Evolutionary conservation across 2,797 vertebrate genomes (phyloP).

Genomic region (Syncerus caffer): DNA sequence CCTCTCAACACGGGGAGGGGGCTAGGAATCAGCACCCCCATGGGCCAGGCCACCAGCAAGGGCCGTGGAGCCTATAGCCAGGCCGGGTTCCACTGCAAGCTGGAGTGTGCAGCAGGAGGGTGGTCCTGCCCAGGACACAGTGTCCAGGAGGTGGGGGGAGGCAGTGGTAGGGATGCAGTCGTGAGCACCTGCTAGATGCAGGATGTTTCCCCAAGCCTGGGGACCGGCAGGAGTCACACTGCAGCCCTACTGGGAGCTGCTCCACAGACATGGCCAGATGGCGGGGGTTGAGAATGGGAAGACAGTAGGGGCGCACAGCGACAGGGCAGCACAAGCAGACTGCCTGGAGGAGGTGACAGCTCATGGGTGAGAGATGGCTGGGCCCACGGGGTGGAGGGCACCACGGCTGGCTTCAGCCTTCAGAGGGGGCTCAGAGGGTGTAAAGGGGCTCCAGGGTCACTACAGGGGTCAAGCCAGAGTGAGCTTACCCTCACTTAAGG

Average conservation of each 20-base stretch:
- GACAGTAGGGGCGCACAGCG: too few relatives aligned
- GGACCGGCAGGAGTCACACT: background rate
- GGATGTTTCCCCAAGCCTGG: background rate
- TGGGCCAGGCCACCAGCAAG: background rate
- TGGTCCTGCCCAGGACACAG: background rate
- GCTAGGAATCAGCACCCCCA: background rate
- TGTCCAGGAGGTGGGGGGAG: background rate
- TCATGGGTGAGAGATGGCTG: background rate
- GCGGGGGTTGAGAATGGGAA: background rate
- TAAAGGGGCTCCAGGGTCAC: background rate
- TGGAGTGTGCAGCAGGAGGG: background rate
- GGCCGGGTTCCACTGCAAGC: background rate
- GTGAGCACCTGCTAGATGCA: rapidly evolving
- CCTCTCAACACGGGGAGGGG: background rate
- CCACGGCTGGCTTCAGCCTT: background rate
- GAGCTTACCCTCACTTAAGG: too few relatives aligned
- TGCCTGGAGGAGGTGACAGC: background rate
- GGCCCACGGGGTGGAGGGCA: background rate
- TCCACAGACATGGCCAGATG: background rate
- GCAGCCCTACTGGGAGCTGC: background rate
- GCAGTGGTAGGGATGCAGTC: background rate
- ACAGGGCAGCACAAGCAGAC: too few relatives aligned
- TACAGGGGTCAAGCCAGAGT: background rate
- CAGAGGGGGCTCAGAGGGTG: background rate
- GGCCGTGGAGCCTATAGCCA: background rate